A percentile compares a stretch with the other conserved stretches of the same genome.
Evolutionary conservation across 2,888 invertebrate species (phyloP).

Genomic region (Lysandra bellargus): DNA sequence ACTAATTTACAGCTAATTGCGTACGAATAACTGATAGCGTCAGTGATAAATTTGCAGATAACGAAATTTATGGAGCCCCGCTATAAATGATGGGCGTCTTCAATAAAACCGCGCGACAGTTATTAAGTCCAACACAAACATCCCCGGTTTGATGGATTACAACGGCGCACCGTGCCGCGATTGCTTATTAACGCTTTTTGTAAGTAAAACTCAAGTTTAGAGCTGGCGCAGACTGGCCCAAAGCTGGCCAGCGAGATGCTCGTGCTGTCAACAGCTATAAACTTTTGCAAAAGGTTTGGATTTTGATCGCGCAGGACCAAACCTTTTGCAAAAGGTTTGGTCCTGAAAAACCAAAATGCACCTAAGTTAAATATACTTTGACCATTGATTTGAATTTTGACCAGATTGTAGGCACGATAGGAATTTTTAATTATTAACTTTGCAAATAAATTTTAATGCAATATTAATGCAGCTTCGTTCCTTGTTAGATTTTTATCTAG

Average conservation of each 20-base stretch:
- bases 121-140: slow-evolving; percentile 40
- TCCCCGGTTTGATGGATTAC: slow-evolving; percentile 36
- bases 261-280: too few relatives aligned
- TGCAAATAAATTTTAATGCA: too few relatives aligned
- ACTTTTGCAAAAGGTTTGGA: background rate
- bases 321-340: background rate
- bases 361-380: too few relatives aligned
- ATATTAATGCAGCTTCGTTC: too few relatives aligned
- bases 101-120: slow-evolving; percentile 38
- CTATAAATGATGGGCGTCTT: slow-evolving; percentile 32
- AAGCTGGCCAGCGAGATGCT: background rate
- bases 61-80: slow-evolving; percentile 17
- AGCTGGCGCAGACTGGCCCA: background rate
- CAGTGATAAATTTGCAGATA: slow-evolving; percentile 24
- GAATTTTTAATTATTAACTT: too few relatives aligned
- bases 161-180: background rate
- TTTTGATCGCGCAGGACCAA: too few relatives aligned
- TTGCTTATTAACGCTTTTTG: background rate
- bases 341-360: too few relatives aligned
- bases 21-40: slow-evolving; percentile 18
- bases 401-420: too few relatives aligned
- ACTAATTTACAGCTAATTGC: slow-evolving; percentile 23
- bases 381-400: too few relatives aligned
- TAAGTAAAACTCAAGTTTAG: background rate
- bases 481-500: too few relatives aligned